A percentile compares a stretch with the other conserved stretches of the same genome.
Conservation (phyloP, 1,140 invertebrate genomes). For the Halictus rubicundus region DNA sequence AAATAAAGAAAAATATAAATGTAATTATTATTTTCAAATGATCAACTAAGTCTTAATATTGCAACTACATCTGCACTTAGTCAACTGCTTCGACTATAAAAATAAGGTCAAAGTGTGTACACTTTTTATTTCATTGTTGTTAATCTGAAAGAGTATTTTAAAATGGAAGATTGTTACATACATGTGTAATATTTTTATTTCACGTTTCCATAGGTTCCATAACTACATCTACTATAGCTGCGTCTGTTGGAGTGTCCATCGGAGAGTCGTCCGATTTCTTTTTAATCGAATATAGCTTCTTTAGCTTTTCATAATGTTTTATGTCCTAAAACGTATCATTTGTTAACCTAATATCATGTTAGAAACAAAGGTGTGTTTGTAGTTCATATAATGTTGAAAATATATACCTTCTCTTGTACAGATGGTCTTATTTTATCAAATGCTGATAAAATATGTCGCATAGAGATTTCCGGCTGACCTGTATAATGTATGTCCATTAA, state of each 20-base stretch:
- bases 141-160: conserved; percentile 18
- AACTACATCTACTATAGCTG: conserved; percentile 66
- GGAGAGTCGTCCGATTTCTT: conserved; percentile 76
- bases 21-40: background rate
- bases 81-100: conserved; percentile 26
- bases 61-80: conserved; percentile 7
- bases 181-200: conserved; percentile 63
- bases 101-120: conserved; percentile 20
- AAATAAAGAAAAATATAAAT: conserved; percentile 1
- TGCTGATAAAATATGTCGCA: conserved; percentile 84
- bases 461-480: conserved; percentile 74
- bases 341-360: conserved; percentile 4
- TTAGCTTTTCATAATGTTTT: conserved; percentile 83
- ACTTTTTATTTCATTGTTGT: background rate
- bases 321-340: conserved; percentile 73
- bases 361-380: background rate
- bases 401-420: conserved; percentile 85
- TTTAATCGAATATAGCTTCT: conserved; percentile 80
- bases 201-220: conserved; percentile 79
- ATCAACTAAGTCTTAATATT: background rate
- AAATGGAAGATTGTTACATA: conserved; percentile 55
- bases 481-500: conserved; percentile 77
- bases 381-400: background rate
- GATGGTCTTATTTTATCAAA: conserved; percentile 90
- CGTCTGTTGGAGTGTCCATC: conserved; percentile 73